Evolutionary conservation across 2,113 vertebrate species (phyloP).

Genomic region (Apus apus): DNA sequence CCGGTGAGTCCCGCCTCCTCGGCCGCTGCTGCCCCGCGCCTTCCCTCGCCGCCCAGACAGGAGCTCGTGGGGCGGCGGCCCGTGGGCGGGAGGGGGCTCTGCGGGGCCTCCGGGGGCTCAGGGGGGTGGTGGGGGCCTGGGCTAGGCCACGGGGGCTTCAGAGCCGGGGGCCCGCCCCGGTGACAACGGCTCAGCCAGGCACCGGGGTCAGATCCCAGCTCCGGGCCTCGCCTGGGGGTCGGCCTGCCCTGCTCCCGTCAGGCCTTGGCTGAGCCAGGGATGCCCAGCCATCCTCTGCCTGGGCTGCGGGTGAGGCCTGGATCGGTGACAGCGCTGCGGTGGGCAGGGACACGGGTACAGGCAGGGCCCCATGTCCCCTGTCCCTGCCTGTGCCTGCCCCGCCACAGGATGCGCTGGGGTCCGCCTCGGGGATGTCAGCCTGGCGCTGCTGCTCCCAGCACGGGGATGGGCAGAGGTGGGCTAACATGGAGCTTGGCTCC

Average conservation of each 20-base stretch:
- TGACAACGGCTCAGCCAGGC: neutral
- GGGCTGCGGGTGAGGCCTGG: neutral
- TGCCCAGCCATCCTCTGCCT: neutral
- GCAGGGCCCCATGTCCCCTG: neutral
- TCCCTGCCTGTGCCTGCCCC: neutral
- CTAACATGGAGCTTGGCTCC: neutral
- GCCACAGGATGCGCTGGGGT: neutral
- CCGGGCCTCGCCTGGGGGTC: neutral
- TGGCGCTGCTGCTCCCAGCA: neutral
- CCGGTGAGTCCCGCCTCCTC: constrained; percentile 3
- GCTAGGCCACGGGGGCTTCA: neutral
- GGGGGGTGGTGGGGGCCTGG: neutral
- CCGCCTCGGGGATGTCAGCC: neutral
- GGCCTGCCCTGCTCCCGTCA: neutral
- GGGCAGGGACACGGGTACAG: neutral
- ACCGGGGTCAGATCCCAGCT: neutral
- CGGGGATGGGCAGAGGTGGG: fast-evolving
- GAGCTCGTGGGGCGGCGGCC: neutral
- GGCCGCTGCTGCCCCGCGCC: neutral
- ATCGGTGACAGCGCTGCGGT: neutral
- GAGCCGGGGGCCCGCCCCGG: neutral
- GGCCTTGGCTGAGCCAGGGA: neutral
- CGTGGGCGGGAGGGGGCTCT: neutral
- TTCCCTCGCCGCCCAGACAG: no score
- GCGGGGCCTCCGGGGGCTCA: neutral